Evolutionary conservation across 2,888 invertebrate species (phyloP).

Genomic region (Watsonalla cultraria): DNA sequence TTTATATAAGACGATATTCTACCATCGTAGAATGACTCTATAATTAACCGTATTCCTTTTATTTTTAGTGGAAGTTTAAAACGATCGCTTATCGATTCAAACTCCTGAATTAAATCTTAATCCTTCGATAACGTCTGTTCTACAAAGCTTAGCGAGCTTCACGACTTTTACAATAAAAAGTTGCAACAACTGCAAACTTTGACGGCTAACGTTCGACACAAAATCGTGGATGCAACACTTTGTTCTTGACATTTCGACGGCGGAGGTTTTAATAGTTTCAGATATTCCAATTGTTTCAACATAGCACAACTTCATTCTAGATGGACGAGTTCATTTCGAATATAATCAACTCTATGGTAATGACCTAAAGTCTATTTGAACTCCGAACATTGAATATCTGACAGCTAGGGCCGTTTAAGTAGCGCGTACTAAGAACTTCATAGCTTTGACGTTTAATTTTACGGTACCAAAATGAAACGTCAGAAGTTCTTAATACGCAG

Average conservation of each 20-base stretch:
- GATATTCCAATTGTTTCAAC: constrained; percentile 22
- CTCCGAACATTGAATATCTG: constrained; percentile 13
- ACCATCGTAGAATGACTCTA: constrained; percentile 21
- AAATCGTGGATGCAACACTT: constrained; percentile 19
- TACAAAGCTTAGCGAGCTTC: not conserved
- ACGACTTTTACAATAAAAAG: not conserved
- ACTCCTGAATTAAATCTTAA: not conserved
- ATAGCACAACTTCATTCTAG: constrained; percentile 3
- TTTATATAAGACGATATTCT: constrained; percentile 16
- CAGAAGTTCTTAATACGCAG: not conserved
- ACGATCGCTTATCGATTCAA: not conserved
- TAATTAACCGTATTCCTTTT: constrained; percentile 14
- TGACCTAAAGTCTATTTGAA: constrained; percentile 2
- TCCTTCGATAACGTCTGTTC: not conserved
- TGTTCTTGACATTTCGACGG: constrained; percentile 17
- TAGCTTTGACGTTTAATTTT: too few relatives aligned
- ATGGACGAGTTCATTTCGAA: constrained; percentile 13
- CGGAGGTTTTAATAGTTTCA: constrained; percentile 29
- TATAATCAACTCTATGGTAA: constrained; percentile 15
- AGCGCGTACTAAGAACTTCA: too few relatives aligned
- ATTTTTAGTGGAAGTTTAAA: not conserved
- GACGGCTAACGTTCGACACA: constrained; percentile 9
- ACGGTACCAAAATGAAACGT: too few relatives aligned
- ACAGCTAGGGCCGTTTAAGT: too few relatives aligned
- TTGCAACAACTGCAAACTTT: not conserved